A percentile compares a stretch with the other conserved stretches of the same genome.
phyloP scores from a whole-genome alignment of 2,888 invertebrate species.

The Pachydiplax longipennis region DNA sequence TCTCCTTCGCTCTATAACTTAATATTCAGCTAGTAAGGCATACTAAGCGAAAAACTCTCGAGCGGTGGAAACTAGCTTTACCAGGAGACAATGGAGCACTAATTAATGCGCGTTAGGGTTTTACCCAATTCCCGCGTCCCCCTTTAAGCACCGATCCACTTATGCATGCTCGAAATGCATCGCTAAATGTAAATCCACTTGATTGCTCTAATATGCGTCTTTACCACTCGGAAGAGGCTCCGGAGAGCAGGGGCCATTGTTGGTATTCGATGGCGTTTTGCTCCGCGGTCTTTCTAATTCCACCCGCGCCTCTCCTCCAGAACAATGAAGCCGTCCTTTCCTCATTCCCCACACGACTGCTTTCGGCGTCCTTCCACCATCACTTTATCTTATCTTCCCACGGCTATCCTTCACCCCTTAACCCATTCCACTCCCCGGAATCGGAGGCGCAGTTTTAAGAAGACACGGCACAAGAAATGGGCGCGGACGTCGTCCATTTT shows the following conservation, averaged over 20 bases:
- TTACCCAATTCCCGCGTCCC: too few species aligned
- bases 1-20: too few species aligned
- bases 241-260: not conserved
- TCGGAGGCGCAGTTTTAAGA: not conserved
- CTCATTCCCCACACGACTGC: slow-evolving; percentile 10
- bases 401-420: slow-evolving; percentile 41
- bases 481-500: not conserved
- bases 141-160: too few species aligned
- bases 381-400: slow-evolving; percentile 37
- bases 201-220: not conserved
- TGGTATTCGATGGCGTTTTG: not conserved
- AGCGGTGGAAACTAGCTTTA: too few species aligned
- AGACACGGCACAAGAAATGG: not conserved
- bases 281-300: not conserved
- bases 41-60: too few species aligned
- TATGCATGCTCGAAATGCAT: too few species aligned
- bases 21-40: too few species aligned
- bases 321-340: slow-evolving; percentile 21
- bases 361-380: not conserved
- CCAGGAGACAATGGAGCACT: too few species aligned
- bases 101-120: too few species aligned
- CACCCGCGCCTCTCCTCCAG: not conserved
- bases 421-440: slow-evolving; percentile 15
- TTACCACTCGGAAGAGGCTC: not conserved
- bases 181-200: too few species aligned